A percentile compares a stretch with the other conserved stretches of the same genome.
Evolutionary conservation across 2,797 vertebrate species (phyloP).

Genomic region (Hipposideros larvatus): DNA sequence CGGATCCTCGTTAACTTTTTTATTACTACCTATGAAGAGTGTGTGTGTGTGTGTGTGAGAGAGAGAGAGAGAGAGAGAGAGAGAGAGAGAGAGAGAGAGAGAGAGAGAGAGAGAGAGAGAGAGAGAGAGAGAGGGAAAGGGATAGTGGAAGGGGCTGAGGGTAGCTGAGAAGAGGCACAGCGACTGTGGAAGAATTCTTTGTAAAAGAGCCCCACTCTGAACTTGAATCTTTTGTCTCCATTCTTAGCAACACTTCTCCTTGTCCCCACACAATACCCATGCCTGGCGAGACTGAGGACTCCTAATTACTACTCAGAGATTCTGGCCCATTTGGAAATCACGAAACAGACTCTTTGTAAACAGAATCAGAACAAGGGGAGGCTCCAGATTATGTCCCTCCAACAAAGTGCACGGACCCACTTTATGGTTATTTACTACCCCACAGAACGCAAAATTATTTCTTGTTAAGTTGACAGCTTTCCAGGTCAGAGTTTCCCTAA

Average conservation of each 20-base stretch:
- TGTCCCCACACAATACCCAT: neutral
- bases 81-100: neutral
- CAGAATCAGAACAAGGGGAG: neutral
- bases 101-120: neutral
- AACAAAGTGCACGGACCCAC: neutral
- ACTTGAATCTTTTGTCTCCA: neutral
- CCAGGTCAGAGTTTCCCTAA: neutral
- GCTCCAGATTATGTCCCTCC: neutral
- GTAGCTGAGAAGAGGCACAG: neutral
- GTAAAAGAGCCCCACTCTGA: neutral
- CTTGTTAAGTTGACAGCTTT: neutral
- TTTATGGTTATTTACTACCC: neutral
- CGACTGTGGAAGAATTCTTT: neutral
- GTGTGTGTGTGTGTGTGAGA: neutral
- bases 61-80: neutral
- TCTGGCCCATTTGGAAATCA: neutral
- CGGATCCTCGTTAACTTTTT: neutral
- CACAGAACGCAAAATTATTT: neutral
- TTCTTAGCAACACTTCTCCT: neutral
- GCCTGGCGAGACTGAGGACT: neutral
- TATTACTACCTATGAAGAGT: neutral
- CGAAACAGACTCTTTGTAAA: neutral
- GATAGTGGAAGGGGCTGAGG: accelerated
- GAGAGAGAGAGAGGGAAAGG: neutral
- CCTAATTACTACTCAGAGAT: neutral